Evolutionary conservation across 1,140 invertebrate genomes (phyloP), one percentile per base, ranked within the genome.

Genomic region (Drosophila mojavensis): DNA sequence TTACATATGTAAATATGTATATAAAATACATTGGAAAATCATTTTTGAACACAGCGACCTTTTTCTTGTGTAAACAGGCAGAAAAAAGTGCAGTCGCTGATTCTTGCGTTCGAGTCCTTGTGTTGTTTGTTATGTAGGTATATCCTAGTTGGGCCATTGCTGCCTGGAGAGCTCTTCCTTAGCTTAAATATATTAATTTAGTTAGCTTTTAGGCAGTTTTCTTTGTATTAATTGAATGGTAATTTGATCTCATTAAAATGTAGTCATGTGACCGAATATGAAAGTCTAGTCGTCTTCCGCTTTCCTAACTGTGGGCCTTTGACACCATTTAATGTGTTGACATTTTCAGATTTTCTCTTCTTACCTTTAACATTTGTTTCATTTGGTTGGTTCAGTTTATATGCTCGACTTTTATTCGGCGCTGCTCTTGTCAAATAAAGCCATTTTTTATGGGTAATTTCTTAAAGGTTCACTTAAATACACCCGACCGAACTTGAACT

Each of bases 371-470:
- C 75, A 67, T 63, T 65, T 54, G 30, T 30, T 50, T 47, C 67
- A 78, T 61, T 17, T 70, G 30, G 53, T 43, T 81, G 53, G 53
- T 41, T 30, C 17, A 24, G 53, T 51, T 48, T 43, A 36, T 60
- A 39, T 58, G 24, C 28, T 61, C 55, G 47, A 15, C 11, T 60
- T 50, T 58, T 45, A 48, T 43, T 6, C 26, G 13, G 33, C 62
- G 51, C 28, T 67, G 26, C 56, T 53, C 82, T 81, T 79, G 64
- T 71, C 76, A 79, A 84, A 81, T 91, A 75, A 85, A 78, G 78
- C 80, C 76, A 91, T 91, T 90, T 88, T 90, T 91, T 85, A 90
- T 91, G 82, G 90, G 78, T 71, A 75, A 90, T 91, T 91, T 91
- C 76, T 66, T 79, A 83, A 88, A 75, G 77, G 63, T 79, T 71